Evolutionary conservation across 2,797 vertebrate genomes (phyloP).

Genomic region (Semaprochilodus insignis): DNA sequence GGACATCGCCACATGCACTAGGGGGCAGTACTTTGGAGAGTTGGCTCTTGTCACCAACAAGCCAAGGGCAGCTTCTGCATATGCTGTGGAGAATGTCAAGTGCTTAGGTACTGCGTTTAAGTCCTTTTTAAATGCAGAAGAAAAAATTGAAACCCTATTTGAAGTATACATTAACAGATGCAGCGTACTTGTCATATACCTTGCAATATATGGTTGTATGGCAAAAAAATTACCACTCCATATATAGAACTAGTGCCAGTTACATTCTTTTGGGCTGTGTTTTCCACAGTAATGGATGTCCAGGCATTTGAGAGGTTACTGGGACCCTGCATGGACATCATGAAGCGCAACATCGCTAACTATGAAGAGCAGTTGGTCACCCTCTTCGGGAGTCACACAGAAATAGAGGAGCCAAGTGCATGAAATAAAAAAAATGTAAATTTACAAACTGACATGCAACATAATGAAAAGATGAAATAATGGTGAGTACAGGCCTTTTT

Average conservation of each 20-base stretch:
- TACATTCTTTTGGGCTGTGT: slow-evolving; percentile 48
- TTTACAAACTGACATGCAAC: slow-evolving; percentile 72
- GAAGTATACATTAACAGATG: background rate
- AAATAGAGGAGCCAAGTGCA: slow-evolving; percentile 90
- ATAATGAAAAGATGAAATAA: slow-evolving; percentile 74
- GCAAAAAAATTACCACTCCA: background rate
- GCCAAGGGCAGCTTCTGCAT: slow-evolving; percentile 96
- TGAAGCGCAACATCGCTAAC: slow-evolving; percentile 99
- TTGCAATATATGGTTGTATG: background rate
- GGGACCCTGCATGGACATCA: slow-evolving; percentile 99
- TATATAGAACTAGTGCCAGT: background rate
- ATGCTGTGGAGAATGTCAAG: slow-evolving; percentile 94
- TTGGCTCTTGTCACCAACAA: slow-evolving; percentile 97
- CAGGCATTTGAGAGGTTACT: slow-evolving; percentile 97
- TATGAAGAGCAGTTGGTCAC: slow-evolving; percentile 96
- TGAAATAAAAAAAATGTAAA: slow-evolving; percentile 72
- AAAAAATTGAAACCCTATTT: background rate
- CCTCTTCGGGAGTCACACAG: slow-evolving; percentile 95
- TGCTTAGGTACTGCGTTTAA: slow-evolving; percentile 88
- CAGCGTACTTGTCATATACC: no score
- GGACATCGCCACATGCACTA: slow-evolving; percentile 91
- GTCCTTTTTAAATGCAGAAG: background rate
- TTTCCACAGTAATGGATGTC: slow-evolving; percentile 90
- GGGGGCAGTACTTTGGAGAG: slow-evolving; percentile 98
- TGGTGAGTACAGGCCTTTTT: slow-evolving; percentile 78